Conservation (phyloP, 2,113 vertebrate species). For the Eira barbara region DNA sequence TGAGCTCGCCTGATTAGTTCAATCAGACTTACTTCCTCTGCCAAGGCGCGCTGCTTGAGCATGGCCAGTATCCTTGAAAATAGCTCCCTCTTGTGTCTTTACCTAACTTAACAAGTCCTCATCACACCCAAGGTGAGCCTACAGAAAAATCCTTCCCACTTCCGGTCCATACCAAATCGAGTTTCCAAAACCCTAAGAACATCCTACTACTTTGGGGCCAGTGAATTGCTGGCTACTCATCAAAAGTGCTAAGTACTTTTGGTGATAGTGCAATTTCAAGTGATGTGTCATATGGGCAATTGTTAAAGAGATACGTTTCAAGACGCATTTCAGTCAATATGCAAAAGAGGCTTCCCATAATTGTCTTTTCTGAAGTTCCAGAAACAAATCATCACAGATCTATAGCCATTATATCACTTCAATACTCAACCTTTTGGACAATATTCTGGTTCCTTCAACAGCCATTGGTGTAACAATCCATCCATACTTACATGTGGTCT, state of each 20-base stretch:
- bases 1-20: not conserved
- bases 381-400: not conserved
- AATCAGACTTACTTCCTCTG: not conserved
- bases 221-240: not conserved
- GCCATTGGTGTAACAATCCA: not conserved
- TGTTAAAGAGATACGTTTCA: not conserved
- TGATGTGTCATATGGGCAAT: not conserved
- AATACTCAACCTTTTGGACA: not conserved
- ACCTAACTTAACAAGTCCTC: not conserved
- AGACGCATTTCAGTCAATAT: not conserved
- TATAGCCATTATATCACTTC: not conserved
- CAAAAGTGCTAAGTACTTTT: not conserved
- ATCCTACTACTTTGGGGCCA: not conserved
- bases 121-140: not conserved
- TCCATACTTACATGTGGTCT: not conserved
- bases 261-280: not conserved
- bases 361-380: not conserved
- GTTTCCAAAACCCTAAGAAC: not conserved
- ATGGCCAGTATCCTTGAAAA: conserved; percentile 18
- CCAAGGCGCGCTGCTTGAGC: not conserved
- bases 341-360: not conserved
- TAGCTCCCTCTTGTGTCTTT: conserved; percentile 39
- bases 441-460: not conserved
- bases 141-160: not conserved
- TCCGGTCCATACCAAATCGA: not conserved